These are phyloP conservation scores for Dascyllus trimaculatus DNA, from an alignment of 2,113 vertebrate genomes.

Conservation along the genomic window DNA sequence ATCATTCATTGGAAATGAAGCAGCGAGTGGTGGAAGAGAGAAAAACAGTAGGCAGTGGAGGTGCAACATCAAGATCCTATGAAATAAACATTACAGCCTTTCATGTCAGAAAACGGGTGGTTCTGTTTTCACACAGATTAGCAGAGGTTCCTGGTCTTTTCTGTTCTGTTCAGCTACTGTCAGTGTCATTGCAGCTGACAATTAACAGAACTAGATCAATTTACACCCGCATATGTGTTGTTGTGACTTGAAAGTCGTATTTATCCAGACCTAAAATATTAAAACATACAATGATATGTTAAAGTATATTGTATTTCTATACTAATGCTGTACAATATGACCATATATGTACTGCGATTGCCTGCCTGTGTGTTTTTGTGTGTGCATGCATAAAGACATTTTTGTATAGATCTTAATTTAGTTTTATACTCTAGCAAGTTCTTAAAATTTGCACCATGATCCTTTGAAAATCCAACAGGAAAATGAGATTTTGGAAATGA, in stretches of 20 bases:
- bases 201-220: constrained; percentile 3
- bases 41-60: constrained; percentile 6
- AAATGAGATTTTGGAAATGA: background rate
- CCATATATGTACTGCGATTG: background rate
- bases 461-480: background rate
- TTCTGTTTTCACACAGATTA: constrained; percentile 16
- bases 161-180: constrained; percentile 15
- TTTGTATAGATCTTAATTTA: background rate
- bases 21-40: background rate
- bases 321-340: constrained; percentile 2
- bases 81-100: constrained; percentile 37
- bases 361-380: background rate
- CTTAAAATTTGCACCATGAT: background rate
- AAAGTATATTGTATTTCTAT: background rate
- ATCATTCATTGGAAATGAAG: constrained; percentile 17
- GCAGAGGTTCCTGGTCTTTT: background rate
- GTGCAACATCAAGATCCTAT: constrained; percentile 19
- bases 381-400: background rate
- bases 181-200: constrained; percentile 27
- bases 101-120: background rate
- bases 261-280: constrained; percentile 22
- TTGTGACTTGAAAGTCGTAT: background rate
- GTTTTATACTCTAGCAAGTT: background rate
- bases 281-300: constrained; percentile 19
- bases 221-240: background rate